phyloP scores from a whole-genome alignment of 2,888 invertebrate genomes.

The Nephrotoma appendiculata region DNA sequence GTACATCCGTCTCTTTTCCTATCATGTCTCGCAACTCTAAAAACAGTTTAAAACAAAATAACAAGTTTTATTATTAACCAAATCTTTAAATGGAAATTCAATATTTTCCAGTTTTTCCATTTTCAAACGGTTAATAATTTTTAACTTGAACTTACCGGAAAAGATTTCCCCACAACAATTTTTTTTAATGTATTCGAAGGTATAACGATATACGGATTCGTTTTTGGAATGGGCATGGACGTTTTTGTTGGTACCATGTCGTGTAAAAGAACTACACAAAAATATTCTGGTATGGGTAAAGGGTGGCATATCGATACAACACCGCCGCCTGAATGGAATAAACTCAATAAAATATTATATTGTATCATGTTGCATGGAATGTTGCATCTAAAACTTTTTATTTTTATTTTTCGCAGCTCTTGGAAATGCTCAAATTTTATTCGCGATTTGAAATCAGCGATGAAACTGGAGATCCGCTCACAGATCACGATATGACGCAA shows the following conservation, averaged over 20 bases:
- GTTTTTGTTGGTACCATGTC: neutral
- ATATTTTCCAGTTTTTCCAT: neutral
- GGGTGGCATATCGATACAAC: neutral
- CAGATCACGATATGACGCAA: constrained; percentile 86
- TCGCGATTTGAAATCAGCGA: constrained; percentile 96
- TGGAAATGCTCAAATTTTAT: constrained; percentile 94
- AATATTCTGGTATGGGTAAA: neutral
- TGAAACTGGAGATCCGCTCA: constrained; percentile 84
- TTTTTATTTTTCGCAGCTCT: constrained; percentile 45
- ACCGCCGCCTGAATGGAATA: neutral
- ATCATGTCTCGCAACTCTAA: neutral
- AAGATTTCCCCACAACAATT: neutral
- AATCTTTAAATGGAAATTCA: neutral
- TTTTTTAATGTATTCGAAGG: neutral
- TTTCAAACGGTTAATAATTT: neutral
- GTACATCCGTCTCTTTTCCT: neutral
- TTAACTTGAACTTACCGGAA: neutral
- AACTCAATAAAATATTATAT: neutral
- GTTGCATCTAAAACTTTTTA: neutral
- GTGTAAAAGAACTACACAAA: neutral
- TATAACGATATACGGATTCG: neutral
- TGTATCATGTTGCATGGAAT: neutral
- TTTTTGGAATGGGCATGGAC: neutral
- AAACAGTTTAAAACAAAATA: neutral
- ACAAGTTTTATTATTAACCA: neutral